Evolutionary conservation across 2,797 vertebrate species (phyloP).

Genomic region (Cynopterus sphinx): DNA sequence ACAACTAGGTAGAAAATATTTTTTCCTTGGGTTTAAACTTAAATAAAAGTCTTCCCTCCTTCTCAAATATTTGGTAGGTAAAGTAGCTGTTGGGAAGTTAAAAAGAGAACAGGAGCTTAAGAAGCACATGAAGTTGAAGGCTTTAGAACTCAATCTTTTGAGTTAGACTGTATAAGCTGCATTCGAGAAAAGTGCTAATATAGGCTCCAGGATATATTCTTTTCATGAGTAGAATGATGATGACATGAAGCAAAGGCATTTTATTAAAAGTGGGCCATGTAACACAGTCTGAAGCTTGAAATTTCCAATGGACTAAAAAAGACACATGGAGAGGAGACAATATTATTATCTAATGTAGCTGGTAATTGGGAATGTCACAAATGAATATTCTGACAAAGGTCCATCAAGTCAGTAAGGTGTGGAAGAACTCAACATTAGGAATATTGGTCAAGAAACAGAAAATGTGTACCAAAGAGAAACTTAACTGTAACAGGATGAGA

Average conservation of each 20-base stretch:
- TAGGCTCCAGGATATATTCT: not conserved
- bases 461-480: not conserved
- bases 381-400: not conserved
- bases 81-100: not conserved
- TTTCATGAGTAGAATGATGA: not conserved
- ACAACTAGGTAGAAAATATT: not conserved
- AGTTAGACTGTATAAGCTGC: not conserved
- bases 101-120: not conserved
- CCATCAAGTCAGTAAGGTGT: not conserved
- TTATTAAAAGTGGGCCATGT: not conserved
- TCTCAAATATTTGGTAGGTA: not conserved
- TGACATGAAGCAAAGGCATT: not conserved
- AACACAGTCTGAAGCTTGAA: not conserved
- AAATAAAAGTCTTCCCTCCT: not conserved
- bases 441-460: not conserved
- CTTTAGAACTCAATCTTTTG: not conserved
- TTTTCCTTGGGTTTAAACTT: not conserved
- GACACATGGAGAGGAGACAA: not conserved
- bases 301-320: not conserved
- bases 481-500: not conserved
- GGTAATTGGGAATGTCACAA: too few species aligned
- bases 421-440: not conserved
- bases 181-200: not conserved
- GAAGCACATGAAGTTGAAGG: rapidly evolving
- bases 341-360: not conserved